Evolutionary conservation across 2,113 vertebrate species (phyloP).

Genomic region (Malurus elegans): DNA sequence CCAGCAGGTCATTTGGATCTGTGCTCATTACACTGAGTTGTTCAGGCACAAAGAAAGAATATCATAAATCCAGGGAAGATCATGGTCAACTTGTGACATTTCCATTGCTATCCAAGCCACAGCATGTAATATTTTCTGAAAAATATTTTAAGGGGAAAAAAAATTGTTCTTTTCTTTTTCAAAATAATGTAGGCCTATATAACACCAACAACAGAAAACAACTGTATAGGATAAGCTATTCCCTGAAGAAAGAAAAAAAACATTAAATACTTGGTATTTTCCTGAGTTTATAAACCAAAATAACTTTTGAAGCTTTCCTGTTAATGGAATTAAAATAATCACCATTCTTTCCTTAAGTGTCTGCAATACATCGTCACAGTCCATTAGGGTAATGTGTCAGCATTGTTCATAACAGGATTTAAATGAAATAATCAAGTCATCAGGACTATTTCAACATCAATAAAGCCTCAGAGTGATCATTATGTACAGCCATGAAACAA

Average conservation of each 20-base stretch:
- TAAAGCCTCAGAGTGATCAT: constrained; percentile 40
- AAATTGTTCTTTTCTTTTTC: neutral
- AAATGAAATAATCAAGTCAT: constrained; percentile 55
- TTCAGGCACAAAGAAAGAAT: neutral
- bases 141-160: neutral
- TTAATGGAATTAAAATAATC: constrained; percentile 22
- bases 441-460: constrained; percentile 47
- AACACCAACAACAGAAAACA: neutral
- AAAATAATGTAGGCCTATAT: neutral
- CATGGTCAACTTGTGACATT: neutral
- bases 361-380: constrained; percentile 16
- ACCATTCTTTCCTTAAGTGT: constrained; percentile 14
- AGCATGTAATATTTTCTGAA: neutral
- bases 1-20: neutral
- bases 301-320: neutral
- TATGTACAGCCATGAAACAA: constrained; percentile 68
- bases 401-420: constrained; percentile 44
- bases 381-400: constrained; percentile 40
- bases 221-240: neutral
- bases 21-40: neutral
- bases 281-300: neutral
- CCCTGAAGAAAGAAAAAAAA: neutral
- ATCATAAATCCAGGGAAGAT: neutral
- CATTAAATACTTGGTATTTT: neutral
- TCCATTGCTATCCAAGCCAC: neutral